Evolutionary conservation across 2,113 vertebrate species (phyloP), one percentile per base, ranked within the genome.

Genomic region (Nothobranchius kuhntae): DNA sequence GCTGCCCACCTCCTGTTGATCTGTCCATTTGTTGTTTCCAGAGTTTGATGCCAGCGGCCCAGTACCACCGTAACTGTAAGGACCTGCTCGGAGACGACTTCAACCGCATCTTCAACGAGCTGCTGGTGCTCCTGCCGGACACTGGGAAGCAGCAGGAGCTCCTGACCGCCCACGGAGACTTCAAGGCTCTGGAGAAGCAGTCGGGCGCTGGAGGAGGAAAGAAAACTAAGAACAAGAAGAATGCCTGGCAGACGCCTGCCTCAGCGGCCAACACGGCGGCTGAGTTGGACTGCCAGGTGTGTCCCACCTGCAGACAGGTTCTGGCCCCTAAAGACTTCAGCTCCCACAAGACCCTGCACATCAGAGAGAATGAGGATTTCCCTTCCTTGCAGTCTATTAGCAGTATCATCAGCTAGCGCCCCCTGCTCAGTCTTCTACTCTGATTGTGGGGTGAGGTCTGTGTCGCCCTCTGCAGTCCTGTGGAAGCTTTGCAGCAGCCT

Each of bases 101-200:
- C 68, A 93, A 74, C 89, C 91, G 93, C 75, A 95, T 99, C 77
- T 98, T 99, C 77, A 95, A 92, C 0, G 98, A 99, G 91, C 89
- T 99, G 79, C 82, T 99, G 85, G 96, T 97, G 59, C 90, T 99
- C 17, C 79, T 99, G 66, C 98, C 98, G 0, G 98, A 99, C 91
- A 96, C 94, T 0, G 85, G 75, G 58, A 98, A 98, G 86, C 98
- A 99, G 85, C 96, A 97, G 88, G 97, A 99, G 91, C 95, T 99
- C 56, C 94, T 99, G 59, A 91, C 91, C 0, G 97, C 96, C 1
- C 97, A 99, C 64, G 87, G 89, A 0, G 94, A 96, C 88, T 93
- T 91, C 81, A 73, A 81, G 50, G 80, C 90, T 57, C 87, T 83
- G 30, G 96, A 96, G 76, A 94, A 91, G 51, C 94, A 87, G 58